Percentiles rank a stretch among this genome's conserved stretches.
Evolutionary conservation across 2,113 vertebrate genomes (phyloP).

Genomic region (Hypocryptadius cinnamomeus): DNA sequence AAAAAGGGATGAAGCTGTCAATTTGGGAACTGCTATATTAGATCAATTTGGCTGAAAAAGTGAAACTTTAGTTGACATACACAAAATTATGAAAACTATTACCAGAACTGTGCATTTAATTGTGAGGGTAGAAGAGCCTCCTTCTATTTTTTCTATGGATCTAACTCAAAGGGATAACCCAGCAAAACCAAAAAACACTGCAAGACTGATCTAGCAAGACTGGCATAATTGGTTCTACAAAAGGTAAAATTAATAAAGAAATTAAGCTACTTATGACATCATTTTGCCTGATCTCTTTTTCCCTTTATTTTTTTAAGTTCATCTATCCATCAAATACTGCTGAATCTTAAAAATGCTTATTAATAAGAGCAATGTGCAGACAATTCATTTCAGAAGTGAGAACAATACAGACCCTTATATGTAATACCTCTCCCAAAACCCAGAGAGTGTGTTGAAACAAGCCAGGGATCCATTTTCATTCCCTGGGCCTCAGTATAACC

Average conservation of each 20-base stretch:
- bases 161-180: not conserved
- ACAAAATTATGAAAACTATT: not conserved
- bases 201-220: not conserved
- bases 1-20: not conserved
- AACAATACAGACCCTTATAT: not conserved
- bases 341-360: not conserved
- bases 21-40: not conserved
- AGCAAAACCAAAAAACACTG: not conserved
- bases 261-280: not conserved
- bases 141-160: not conserved
- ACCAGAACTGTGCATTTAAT: not conserved
- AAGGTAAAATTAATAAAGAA: not conserved
- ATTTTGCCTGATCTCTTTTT: not conserved
- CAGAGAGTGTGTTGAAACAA: not conserved
- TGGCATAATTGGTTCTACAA: not conserved
- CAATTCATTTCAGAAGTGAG: not conserved
- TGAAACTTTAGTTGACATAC: not conserved
- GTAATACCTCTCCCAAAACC: not conserved
- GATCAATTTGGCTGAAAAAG: not conserved
- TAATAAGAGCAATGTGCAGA: not conserved
- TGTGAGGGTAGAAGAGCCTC: not conserved
- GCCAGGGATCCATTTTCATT: not conserved
- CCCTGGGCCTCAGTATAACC: not conserved
- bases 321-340: not conserved
- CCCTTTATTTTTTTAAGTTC: not conserved